Conservation (phyloP, 2,797 vertebrate genomes). For the Coregonus sp. region DNA sequence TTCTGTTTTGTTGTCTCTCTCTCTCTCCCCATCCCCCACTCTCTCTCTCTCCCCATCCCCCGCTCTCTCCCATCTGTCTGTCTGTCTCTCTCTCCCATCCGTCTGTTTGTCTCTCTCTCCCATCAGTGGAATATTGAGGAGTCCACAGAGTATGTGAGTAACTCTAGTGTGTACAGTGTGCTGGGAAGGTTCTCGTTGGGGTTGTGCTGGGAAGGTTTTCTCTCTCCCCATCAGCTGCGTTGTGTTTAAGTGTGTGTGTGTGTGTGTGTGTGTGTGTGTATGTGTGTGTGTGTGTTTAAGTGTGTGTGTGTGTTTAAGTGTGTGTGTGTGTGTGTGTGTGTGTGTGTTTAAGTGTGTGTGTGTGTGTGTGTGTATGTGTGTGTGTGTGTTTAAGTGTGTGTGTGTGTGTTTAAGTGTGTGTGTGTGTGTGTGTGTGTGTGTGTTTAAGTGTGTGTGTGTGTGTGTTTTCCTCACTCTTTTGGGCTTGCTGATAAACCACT, state of each 20-base stretch:
- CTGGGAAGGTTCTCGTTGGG: neutral
- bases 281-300: constrained; percentile 8
- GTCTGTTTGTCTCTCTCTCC: constrained; percentile 67
- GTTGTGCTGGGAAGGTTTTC: constrained; percentile 16
- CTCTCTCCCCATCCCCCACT: constrained; percentile 62
- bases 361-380: constrained; percentile 33
- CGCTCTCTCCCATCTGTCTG: constrained; percentile 51
- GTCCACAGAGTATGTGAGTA: constrained; percentile 97
- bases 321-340: constrained; percentile 22
- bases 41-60: constrained; percentile 60
- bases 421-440: constrained; percentile 27
- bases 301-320: constrained; percentile 23
- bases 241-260: constrained; percentile 18
- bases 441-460: constrained; percentile 21
- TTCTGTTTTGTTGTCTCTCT: constrained; percentile 84
- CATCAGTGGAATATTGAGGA: constrained; percentile 96
- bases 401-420: constrained; percentile 18
- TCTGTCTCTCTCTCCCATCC: constrained; percentile 63
- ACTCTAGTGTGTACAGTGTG: constrained; percentile 64
- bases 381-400: too few species aligned
- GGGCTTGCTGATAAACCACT: constrained; percentile 3
- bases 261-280: constrained; percentile 26
- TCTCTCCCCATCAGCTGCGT: constrained; percentile 20
- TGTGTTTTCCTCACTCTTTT: constrained; percentile 11
- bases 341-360: constrained; percentile 18